phyloP scores from a whole-genome alignment of 2,888 invertebrate genomes.

The Clusia tigrina region DNA sequence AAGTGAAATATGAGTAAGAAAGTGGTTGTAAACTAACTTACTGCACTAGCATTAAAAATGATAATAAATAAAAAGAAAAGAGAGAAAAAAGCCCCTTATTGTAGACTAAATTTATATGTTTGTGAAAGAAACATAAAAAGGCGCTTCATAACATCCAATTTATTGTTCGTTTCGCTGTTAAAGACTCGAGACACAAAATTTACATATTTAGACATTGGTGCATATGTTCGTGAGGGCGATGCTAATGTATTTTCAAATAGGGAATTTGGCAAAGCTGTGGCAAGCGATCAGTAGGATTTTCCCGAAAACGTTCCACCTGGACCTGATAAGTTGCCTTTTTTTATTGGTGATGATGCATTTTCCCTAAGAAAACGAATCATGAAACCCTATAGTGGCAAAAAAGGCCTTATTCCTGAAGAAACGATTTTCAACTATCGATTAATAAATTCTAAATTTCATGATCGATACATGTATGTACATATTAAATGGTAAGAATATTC shows the following conservation, averaged over 20 bases:
- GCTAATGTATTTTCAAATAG: neutral
- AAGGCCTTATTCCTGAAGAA: neutral
- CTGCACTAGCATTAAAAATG: too few species aligned
- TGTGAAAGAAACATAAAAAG: too few species aligned
- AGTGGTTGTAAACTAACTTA: too few species aligned
- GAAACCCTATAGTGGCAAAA: neutral
- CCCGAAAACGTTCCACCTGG: neutral
- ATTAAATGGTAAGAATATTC: too few species aligned
- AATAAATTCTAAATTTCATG: too few species aligned
- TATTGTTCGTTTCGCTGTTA: conserved; percentile 29
- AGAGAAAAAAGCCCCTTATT: too few species aligned
- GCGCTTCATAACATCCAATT: too few species aligned
- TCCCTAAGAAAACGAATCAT: neutral
- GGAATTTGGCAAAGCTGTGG: neutral
- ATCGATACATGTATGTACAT: too few species aligned
- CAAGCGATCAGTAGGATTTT: neutral
- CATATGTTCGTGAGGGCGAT: neutral
- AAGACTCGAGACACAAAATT: conserved; percentile 12
- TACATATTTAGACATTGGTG: conserved; percentile 18
- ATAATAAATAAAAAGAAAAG: too few species aligned
- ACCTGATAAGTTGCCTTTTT: neutral
- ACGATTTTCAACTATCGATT: neutral
- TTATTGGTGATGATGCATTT: neutral
- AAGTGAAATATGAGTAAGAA: too few species aligned
- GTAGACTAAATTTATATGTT: too few species aligned